Percentiles rank a stretch among this genome's conserved stretches.
These are phyloP conservation scores for Sebastes itinus DNA, from an alignment of 2,797 vertebrate genomes.

Conservation along the genomic window DNA sequence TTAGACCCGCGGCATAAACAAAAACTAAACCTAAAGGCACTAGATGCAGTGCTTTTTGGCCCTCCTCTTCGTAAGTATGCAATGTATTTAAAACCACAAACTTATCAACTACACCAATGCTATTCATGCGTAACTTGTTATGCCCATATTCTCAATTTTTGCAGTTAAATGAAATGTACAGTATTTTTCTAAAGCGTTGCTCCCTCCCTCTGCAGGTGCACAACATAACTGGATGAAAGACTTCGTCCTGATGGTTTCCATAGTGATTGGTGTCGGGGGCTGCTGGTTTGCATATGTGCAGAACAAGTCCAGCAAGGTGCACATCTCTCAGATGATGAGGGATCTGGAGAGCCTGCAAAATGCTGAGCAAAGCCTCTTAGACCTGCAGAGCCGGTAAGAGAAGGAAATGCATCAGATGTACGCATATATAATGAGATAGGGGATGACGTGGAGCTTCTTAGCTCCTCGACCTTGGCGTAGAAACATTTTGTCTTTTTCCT, in stretches of 20 bases:
- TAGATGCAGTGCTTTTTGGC: conserved; percentile 97
- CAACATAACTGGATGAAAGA: conserved; percentile 99
- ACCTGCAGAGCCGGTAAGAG: conserved; percentile 92
- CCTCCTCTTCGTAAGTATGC: conserved; percentile 92
- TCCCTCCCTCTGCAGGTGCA: conserved; percentile 65
- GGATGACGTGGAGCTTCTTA: no score
- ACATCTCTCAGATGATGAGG: conserved; percentile 98
- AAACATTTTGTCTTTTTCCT: neutral
- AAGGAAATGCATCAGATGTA: neutral
- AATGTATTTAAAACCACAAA: accelerated
- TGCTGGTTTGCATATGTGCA: conserved; percentile 99
- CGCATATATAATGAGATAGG: neutral
- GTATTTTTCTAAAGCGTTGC: neutral
- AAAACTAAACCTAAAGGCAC: conserved; percentile 95
- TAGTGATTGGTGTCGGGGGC: conserved; percentile 95
- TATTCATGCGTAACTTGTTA: neutral
- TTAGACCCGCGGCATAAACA: conserved; percentile 96
- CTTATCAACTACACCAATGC: neutral
- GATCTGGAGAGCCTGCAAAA: conserved; percentile 95
- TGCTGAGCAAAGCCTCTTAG: conserved; percentile 93
- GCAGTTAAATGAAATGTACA: neutral
- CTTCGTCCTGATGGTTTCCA: conserved; percentile 95
- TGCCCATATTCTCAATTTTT: neutral
- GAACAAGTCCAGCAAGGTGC: conserved; percentile 96
- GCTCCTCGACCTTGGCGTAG: neutral